These are phyloP conservation scores for Dasypus novemcinctus DNA, from an alignment of 2,113 vertebrate genomes.

Conservation along the genomic window DNA sequence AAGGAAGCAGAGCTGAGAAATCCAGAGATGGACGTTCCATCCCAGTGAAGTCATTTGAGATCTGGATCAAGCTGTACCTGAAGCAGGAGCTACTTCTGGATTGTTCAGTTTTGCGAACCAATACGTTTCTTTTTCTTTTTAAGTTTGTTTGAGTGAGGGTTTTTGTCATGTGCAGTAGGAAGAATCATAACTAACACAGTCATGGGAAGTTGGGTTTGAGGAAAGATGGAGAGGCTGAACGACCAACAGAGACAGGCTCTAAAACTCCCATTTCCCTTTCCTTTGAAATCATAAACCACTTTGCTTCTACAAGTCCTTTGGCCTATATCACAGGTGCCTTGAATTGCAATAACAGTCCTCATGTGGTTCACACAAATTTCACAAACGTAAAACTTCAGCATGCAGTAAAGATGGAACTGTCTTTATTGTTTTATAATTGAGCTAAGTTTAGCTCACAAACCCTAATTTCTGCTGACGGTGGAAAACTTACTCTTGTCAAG, in stretches of 20 bases:
- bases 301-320: neutral
- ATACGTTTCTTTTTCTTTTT: neutral
- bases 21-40: neutral
- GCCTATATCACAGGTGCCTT: neutral
- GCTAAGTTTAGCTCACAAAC: constrained; percentile 58
- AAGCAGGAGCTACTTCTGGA: neutral
- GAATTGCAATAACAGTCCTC: constrained; percentile 30
- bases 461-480: neutral
- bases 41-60: neutral
- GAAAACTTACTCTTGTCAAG: constrained; percentile 46
- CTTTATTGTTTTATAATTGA: constrained; percentile 71
- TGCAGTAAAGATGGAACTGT: constrained; percentile 55
- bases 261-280: constrained; percentile 4
- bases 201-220: neutral
- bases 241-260: constrained; percentile 27
- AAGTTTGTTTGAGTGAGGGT: neutral
- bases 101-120: neutral
- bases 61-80: constrained; percentile 49
- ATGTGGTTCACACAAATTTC: constrained; percentile 48
- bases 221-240: constrained; percentile 25
- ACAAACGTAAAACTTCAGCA: constrained; percentile 41
- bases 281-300: constrained; percentile 17
- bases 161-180: constrained; percentile 23
- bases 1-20: neutral
- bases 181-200: constrained; percentile 39